A percentile compares a stretch with the other conserved stretches of the same genome.
phyloP scores from a whole-genome alignment of 2,113 vertebrate species.

The Zosterops hypoxanthus region DNA sequence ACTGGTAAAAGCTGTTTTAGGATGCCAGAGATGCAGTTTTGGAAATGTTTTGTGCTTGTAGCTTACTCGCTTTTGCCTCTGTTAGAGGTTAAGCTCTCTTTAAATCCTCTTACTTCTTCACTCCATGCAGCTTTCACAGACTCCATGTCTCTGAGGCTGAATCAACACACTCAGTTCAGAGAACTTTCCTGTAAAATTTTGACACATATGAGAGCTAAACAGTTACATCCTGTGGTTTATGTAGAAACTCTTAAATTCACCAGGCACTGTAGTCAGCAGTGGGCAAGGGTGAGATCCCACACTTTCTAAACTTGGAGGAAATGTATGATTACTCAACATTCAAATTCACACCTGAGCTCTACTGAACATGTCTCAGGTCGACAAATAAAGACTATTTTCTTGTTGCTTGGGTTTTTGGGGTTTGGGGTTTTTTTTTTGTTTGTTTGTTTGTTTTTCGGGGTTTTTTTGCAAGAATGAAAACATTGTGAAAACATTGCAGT shows the following conservation, averaged over 20 bases:
- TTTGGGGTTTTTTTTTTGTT: no score
- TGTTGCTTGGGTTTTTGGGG: neutral
- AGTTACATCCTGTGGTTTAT: neutral
- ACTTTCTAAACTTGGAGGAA: neutral
- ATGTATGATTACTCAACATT: neutral
- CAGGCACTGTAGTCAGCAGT: neutral
- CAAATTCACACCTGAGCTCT: neutral
- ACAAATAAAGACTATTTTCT: neutral
- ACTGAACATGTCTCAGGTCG: neutral
- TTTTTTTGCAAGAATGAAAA: neutral
- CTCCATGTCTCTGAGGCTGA: neutral
- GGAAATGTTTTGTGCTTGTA: neutral
- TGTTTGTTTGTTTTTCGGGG: neutral
- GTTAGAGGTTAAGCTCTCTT: neutral
- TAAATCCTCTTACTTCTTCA: neutral
- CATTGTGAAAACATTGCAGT: neutral
- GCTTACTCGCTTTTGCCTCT: neutral
- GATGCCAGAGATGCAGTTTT: neutral
- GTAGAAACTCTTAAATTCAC: neutral
- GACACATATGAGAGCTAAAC: neutral
- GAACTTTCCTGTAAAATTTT: neutral
- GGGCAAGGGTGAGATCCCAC: neutral
- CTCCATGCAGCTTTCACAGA: neutral
- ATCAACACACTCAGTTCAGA: neutral
- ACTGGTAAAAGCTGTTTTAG: neutral